Evolutionary conservation across 2,113 vertebrate genomes (phyloP).

Genomic region (Sakesphorus luctuosus): DNA sequence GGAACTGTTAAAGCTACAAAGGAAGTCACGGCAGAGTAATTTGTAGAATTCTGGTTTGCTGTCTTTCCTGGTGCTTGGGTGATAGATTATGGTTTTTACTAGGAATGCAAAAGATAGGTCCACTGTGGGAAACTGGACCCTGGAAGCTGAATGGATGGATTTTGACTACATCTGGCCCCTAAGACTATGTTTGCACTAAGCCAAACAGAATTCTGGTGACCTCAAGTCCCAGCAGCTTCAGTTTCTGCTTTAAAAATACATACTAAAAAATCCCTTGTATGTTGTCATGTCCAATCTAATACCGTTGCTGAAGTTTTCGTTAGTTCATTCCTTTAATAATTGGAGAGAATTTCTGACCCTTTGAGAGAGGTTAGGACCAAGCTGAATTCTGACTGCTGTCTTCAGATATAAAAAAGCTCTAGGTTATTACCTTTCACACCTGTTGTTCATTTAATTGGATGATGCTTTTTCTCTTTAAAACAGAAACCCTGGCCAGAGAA

Average conservation of each 20-base stretch:
- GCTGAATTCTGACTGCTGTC: conserved; percentile 35
- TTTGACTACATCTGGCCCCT: background rate
- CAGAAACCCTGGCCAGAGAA: conserved; percentile 13
- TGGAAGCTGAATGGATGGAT: background rate
- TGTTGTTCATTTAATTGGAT: conserved; percentile 62
- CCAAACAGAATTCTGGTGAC: conserved; percentile 16
- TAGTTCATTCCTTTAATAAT: conserved; percentile 37
- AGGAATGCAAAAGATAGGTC: background rate
- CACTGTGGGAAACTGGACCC: background rate
- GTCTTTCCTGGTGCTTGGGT: background rate
- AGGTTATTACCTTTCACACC: conserved; percentile 47
- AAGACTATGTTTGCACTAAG: background rate
- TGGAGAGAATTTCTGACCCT: conserved; percentile 51
- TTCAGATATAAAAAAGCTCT: conserved; percentile 35
- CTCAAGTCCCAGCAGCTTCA: background rate
- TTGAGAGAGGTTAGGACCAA: conserved; percentile 30
- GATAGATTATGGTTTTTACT: background rate
- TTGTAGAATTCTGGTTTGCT: conserved; percentile 18
- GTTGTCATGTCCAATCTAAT: background rate
- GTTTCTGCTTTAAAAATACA: background rate
- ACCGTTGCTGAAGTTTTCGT: conserved; percentile 28
- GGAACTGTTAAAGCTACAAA: background rate
- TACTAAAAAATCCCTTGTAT: background rate
- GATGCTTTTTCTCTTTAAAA: conserved; percentile 46
- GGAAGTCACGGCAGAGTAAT: background rate